Conservation (phyloP, 2,888 invertebrate species). For the Conchocele bisecta region DNA sequence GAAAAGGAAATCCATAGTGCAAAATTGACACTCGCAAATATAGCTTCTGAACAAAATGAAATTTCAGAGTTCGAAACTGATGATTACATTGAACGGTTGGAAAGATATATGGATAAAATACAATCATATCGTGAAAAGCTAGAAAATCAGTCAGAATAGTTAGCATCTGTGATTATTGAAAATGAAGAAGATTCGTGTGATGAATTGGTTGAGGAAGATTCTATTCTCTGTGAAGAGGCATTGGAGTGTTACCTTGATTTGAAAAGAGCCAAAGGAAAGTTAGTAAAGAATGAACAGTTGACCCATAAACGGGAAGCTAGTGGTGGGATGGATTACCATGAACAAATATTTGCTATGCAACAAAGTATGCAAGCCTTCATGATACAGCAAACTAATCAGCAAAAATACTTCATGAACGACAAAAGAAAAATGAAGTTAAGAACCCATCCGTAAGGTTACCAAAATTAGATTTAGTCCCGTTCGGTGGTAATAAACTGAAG, state of each 20-base stretch:
- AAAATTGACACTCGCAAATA: background rate
- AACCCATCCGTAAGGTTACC: constrained; percentile 17
- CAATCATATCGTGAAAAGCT: background rate
- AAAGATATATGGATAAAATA: background rate
- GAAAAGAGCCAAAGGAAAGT: background rate
- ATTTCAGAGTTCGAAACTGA: background rate
- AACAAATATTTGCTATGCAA: background rate
- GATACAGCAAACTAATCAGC: background rate
- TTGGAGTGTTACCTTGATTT: background rate
- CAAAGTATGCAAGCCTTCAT: constrained; percentile 9
- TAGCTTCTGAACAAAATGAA: background rate
- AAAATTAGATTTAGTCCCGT: constrained; percentile 2
- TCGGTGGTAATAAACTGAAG: constrained; percentile 21
- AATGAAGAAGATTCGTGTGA: background rate
- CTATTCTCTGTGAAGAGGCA: background rate
- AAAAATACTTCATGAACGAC: background rate
- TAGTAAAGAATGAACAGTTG: no score
- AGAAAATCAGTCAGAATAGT: background rate
- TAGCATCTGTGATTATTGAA: background rate
- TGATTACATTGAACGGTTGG: background rate
- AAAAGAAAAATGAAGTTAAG: background rate
- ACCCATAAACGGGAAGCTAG: background rate
- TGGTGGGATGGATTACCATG: background rate
- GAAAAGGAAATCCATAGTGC: background rate
- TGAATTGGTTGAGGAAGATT: constrained; percentile 17